phyloP scores from a whole-genome alignment of 2,797 vertebrate genomes.

The Gobionotothen gibberifrons region DNA sequence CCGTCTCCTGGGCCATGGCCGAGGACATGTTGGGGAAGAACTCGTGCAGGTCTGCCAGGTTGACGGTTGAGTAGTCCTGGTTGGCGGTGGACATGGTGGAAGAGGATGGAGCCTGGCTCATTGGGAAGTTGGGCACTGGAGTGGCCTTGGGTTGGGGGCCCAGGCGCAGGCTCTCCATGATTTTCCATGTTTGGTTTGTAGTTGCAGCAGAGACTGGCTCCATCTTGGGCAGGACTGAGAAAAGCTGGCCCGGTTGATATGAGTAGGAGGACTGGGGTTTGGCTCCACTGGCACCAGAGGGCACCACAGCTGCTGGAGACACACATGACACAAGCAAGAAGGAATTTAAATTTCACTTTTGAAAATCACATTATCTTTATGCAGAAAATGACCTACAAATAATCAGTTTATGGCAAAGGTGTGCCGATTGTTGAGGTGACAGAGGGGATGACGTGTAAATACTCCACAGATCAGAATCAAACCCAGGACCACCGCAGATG shows the following conservation, averaged over 20 bases:
- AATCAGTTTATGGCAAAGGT: no score
- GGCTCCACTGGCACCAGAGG: constrained; percentile 42
- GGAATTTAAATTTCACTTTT: not conserved
- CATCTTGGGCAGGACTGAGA: constrained; percentile 68
- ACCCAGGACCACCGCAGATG: no score
- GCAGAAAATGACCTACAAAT: no score
- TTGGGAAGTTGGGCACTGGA: constrained; percentile 50
- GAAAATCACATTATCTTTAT: not conserved
- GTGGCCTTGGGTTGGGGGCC: constrained; percentile 65
- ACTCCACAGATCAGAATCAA: no score
- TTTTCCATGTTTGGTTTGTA: constrained; percentile 71
- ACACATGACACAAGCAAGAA: constrained; percentile 23
- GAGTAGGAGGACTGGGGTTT: constrained; percentile 66
- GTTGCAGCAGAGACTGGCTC: constrained; percentile 51
- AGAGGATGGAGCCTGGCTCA: constrained; percentile 34
- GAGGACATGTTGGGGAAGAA: constrained; percentile 72
- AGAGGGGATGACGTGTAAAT: no score
- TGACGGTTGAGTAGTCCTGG: constrained; percentile 78
- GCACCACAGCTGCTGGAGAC: constrained; percentile 45
- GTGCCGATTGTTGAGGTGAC: no score
- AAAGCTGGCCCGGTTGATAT: constrained; percentile 67
- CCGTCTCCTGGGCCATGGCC: not conserved
- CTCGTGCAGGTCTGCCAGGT: constrained; percentile 79
- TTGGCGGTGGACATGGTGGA: constrained; percentile 28
- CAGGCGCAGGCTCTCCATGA: constrained; percentile 72